Evolutionary conservation across 2,113 vertebrate species (phyloP).

Genomic region (Heterotilapia buettikoferi): DNA sequence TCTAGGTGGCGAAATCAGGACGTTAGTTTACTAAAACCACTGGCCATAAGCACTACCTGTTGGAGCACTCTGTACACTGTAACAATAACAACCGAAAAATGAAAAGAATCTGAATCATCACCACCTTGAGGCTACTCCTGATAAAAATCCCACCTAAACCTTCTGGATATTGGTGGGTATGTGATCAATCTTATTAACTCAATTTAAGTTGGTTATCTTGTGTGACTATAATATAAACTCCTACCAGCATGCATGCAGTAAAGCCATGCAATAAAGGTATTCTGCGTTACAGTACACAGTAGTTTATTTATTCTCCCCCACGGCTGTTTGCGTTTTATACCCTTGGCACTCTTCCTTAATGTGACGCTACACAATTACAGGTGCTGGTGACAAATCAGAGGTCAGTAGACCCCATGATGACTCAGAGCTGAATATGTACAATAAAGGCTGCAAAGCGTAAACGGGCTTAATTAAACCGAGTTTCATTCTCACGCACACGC

Average conservation of each 20-base stretch:
- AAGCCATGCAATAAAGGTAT: background rate
- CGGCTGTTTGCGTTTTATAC: background rate
- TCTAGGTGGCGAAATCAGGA: slow-evolving; percentile 45
- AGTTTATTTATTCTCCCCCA: background rate
- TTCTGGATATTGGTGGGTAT: background rate
- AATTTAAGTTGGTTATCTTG: background rate
- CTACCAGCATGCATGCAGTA: background rate
- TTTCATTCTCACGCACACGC: background rate
- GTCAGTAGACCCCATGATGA: background rate
- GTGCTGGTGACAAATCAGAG: background rate
- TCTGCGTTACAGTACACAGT: background rate
- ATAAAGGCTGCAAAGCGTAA: background rate
- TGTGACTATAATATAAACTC: background rate
- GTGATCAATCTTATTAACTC: background rate
- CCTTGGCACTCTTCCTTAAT: background rate
- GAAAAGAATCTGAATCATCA: background rate
- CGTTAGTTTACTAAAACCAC: background rate
- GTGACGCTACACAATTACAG: background rate
- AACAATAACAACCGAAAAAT: background rate
- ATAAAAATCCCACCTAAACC: background rate
- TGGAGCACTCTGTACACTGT: background rate
- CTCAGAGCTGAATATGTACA: background rate
- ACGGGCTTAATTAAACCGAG: background rate
- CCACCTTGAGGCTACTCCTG: background rate
- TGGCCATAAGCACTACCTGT: slow-evolving; percentile 22